Evolutionary conservation across 2,113 vertebrate species (phyloP).

Genomic region (Atlantisia rogersi): DNA sequence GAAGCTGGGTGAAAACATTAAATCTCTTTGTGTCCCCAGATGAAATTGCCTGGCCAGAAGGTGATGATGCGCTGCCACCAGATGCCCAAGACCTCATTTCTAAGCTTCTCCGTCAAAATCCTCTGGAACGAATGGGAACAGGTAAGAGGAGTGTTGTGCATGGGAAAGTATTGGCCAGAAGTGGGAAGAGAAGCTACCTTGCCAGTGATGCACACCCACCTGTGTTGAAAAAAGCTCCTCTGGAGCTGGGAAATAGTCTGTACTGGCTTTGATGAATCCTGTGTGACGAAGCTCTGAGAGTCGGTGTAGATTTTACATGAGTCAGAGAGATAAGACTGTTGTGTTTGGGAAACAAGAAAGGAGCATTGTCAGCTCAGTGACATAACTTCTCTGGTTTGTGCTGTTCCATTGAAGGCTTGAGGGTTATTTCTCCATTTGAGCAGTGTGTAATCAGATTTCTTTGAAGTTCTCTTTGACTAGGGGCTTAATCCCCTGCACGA

Average conservation of each 20-base stretch:
- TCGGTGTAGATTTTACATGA: not conserved
- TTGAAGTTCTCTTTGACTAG: not conserved
- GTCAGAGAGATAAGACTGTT: not conserved
- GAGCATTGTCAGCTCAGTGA: not conserved
- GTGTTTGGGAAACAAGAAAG: not conserved
- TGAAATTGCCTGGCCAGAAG: conserved; percentile 96
- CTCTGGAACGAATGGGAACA: conserved; percentile 93
- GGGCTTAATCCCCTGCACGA: not conserved
- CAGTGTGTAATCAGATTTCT: conserved; percentile 1
- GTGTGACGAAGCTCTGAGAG: not conserved
- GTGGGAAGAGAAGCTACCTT: not conserved
- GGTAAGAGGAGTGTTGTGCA: conserved; percentile 71
- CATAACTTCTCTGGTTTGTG: not conserved
- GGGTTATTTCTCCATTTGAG: not conserved
- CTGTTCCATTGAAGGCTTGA: not conserved
- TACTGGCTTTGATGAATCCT: not conserved
- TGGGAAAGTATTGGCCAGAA: not conserved
- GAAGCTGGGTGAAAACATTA: conserved; percentile 23
- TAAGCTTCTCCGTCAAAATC: conserved; percentile 91
- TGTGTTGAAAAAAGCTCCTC: not conserved
- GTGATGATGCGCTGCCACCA: conserved; percentile 90
- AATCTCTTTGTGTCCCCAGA: conserved; percentile 77
- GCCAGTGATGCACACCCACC: not conserved
- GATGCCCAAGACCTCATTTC: conserved; percentile 95
- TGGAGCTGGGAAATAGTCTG: not conserved